Base-by-base conservation (phyloP, 37 sponge, comb jelly and placozoan species). In the Cliona cf. orientalis region DNA sequence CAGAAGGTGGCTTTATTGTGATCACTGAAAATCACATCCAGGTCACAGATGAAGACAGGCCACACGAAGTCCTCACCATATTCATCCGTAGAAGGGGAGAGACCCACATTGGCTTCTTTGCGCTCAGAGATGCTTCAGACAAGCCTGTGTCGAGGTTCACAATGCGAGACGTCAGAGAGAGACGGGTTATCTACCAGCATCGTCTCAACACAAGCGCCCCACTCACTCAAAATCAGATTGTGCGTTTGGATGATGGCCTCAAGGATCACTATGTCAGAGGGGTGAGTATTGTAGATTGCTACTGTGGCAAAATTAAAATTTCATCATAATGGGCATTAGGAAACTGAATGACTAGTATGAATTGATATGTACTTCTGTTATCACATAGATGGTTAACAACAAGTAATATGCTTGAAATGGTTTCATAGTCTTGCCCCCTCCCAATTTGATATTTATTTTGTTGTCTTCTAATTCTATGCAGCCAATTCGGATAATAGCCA, bases 1-100 rank as follows among this genome's bases (percentile, higher is more conserved):
- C 62, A n/a, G 89, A 89, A 37, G 89, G 89, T 1, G 40, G 66
- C 3, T 89, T 37, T 31, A 55, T 82, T 1, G 19, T 37, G 21
- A 39, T 89, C 25, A 83, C 84, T 1, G 7, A 44, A 0, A n/a
- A 28, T 12, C n/a, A 80, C 14, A 36, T 89, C 44, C 63, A 64
- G 23, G 63, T 78, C 17, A 28, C 42, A 2, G 89, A 89, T 61
- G 28, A 0, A 4, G 89, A 89, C 59, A 29, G 46, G 2, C 89
- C 89, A 6, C 38, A 32, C 19, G 64, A 71, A 19, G 75, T 35
- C 3, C 5, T 83, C 25, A 71, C 29, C 5, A 65, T 89, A n/a
- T 44, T 44, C 9, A 4, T 65, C n/a, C 29, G 69, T 0, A 71
- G 42, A 45, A 34, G 7, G 25, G 43, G 22, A 2, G 58, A 44